Evolutionary conservation across 2,797 vertebrate genomes (phyloP), one percentile per base, ranked within the genome.

Genomic region (Enteromius paludinosus): DNA sequence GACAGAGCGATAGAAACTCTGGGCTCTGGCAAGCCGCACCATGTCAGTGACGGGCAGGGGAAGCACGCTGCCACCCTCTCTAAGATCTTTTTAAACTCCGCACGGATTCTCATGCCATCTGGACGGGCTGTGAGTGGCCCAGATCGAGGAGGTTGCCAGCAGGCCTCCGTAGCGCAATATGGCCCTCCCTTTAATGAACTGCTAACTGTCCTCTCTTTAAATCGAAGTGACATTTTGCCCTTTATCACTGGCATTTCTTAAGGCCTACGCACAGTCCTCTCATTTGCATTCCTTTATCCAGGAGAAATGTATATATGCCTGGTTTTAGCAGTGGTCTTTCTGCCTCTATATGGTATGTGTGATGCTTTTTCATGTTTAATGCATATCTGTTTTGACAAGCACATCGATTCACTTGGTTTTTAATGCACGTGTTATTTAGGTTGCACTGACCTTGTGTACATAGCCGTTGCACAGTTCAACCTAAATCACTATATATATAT

Each of bases 181-280:
- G 89, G 88, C 88, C 87, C 86, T 88, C 84, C 83, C 86, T 90
- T 90, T 90, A 91, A 91, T 90, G 86, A 90, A 90, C 89, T 83
- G 86, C 85, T 88, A 88, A 87, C 86, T 87, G 87, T 85, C 87
- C 87, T 85, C 87, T 85, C 79, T 87, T 84, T 87, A 89, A 87
- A 90, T 88, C 75, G 86, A 85, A 82, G 71, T 87, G 87, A 89
- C 86, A 90, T 87, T 87, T 78, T 81, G 71, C 77, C 85, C 84
- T 89, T 87, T 87, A 87, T 88, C 80, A 35, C 52, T 85, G 83
- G 86, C 84, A 83, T 87, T 87, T 88, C 70, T 73, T 41, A 85
- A 59, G 76, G 80, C 79, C 38, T 54, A 76, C 70, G 78, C 84
- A 78, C 75, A 28, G 2, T 83, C 77, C 45, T 10, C 71, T 79